Evolutionary conservation across 2,888 invertebrate genomes (phyloP), one percentile per base, ranked within the genome.

Genomic region (Rhagium mordax): DNA sequence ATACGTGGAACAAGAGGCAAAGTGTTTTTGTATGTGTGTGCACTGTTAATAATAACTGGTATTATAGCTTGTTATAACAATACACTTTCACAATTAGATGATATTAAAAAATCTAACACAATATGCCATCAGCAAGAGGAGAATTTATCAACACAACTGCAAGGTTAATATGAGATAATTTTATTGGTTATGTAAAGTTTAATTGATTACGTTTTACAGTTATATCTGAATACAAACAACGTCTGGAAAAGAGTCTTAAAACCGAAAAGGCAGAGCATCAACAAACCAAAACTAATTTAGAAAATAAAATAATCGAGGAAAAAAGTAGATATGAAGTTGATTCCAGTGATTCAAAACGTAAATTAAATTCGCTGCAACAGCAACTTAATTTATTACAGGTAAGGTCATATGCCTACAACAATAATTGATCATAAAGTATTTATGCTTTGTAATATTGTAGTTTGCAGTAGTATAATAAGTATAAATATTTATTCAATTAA

Each of bases 61-160:
- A 88, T 91, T 80, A 88, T 91, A 71, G 91, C 90, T 66, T 89
- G 91, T 79, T 91, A 90, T 80, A 91, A 91, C 82, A 91, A 89
- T 83, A 90, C 90, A 6, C 89, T 91, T 79, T 86, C 89, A 57
- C 90, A 91, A 84, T 84, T 91, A 51, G 91, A 91, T 61, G 90
- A 91, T 81, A 88, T 88, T 20, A 88, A 89, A 79, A 90, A 89
- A 79, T 86, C 89, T 49, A 88, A 88, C 75, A 86, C 89, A 68
- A 87, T 89, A 72, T 92, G 92, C 81, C 89, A 89, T 77, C 90
- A 91, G 76, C 90, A 91, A 78, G 90, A 91, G 78, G 91, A 92
- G 78, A 90, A 90, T 60, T 84, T 91, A 53, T 90, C 90, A 53
- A 88, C 90, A 60, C 90, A 91, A 79, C 82, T 92, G 74, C 91